Base-by-base conservation (phyloP, 2,113 vertebrate genomes). In the Balaeniceps rex region DNA sequence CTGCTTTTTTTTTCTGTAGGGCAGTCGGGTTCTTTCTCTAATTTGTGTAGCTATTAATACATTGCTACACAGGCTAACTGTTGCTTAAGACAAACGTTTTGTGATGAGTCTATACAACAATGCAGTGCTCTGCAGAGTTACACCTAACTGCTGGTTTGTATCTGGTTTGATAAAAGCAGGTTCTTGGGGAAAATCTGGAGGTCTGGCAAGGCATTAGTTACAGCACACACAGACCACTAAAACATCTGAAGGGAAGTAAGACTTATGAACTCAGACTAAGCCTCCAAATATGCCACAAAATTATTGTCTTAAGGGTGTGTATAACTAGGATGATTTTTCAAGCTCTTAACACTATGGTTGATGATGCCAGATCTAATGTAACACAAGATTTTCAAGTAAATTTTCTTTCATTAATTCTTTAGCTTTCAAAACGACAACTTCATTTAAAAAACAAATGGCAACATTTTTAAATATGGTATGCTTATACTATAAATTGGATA, bases 1-100 rank as follows among this genome's bases (percentile, higher is more conserved):
- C 1, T 0, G 0, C 2, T 11, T 19, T 36, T 28, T 31, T 54
- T 77, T 55, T 36, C 1, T 10, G 13, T 28, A 47, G 36, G 10
- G 54, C 22, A 58, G 40, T 8, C 12, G 8, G 2, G 5, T 40
- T 83, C 28, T 82, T 83, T 36, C 21, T 85, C 21, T 47, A 47
- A 57, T n/a, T 38, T 57, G 24, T 26, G 3, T 21, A 23, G 6
- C 7, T 87, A 42, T 38, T 33, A 61, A 14, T 26, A 49, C 34
- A 29, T 18, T 82, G 61, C 57, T 64, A 42, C 24, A 49, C 11
- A 66, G 66, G 4, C 5, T 44, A 75, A 28, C 9, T 82, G 11
- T 55, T 71, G 4, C 14, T 28, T 40, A 28, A 66, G 29, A 57
- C 4, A 38, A n/a, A 29, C 11, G 44, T 57, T 78, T 74, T 70